Evolutionary conservation across 1,140 invertebrate species (phyloP).

Genomic region (Drosophila seguyi): DNA sequence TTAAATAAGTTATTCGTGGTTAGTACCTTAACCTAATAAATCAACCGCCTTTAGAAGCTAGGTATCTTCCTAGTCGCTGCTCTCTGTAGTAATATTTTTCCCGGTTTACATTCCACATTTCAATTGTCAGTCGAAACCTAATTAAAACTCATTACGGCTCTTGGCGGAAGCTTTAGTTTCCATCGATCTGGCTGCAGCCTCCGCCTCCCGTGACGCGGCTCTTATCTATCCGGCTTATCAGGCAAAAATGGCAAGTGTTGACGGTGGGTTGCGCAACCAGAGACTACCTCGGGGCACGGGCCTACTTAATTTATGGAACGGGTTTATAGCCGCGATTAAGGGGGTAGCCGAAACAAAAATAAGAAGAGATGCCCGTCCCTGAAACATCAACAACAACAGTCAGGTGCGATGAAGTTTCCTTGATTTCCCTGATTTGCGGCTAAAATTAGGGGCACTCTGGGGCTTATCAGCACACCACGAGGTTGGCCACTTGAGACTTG

Average conservation of each 20-base stretch:
- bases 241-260: slow-evolving; percentile 32
- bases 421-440: slow-evolving; percentile 14
- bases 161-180: slow-evolving; percentile 13
- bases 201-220: not conserved
- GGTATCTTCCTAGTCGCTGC: no score
- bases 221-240: slow-evolving; percentile 50
- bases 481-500: slow-evolving; percentile 37
- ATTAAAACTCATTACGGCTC: slow-evolving; percentile 63
- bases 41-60: not conserved
- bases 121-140: slow-evolving; percentile 34
- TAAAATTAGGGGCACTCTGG: slow-evolving; percentile 2
- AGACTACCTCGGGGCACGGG: slow-evolving; percentile 8
- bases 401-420: slow-evolving; percentile 9
- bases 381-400: not conserved
- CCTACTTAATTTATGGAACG: slow-evolving; percentile 16
- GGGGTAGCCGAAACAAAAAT: not conserved
- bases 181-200: slow-evolving; percentile 24
- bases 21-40: no score
- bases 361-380: not conserved
- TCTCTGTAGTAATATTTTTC: not conserved
- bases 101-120: not conserved
- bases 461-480: slow-evolving; percentile 32
- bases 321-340: slow-evolving; percentile 15
- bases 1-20: no score
- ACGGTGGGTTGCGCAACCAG: slow-evolving; percentile 32